Conservation (phyloP, 2,113 vertebrate species). For the Jacana jacana region DNA sequence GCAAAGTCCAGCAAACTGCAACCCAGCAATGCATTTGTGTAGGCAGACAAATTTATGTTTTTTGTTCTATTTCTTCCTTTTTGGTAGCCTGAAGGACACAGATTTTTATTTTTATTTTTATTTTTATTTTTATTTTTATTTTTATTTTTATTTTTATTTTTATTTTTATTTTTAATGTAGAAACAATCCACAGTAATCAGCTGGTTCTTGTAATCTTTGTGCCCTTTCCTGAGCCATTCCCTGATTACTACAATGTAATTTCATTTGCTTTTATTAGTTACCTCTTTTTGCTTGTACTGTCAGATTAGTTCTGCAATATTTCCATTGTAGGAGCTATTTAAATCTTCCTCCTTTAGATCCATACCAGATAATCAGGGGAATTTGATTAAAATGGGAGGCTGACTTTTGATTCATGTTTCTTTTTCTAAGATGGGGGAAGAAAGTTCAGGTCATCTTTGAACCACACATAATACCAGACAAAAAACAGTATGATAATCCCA, state of each 20-base stretch:
- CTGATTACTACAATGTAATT: slow-evolving; percentile 31
- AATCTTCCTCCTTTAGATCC: slow-evolving; percentile 1
- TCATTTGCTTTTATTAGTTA: slow-evolving; percentile 58
- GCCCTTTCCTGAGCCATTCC: not conserved
- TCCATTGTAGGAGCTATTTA: slow-evolving; percentile 3
- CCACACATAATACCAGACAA: not conserved
- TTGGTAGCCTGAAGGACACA: not conserved
- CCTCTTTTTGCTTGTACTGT: slow-evolving; percentile 22
- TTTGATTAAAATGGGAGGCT: slow-evolving; percentile 15
- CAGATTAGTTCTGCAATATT: slow-evolving; percentile 58
- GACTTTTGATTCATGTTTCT: slow-evolving; percentile 8
- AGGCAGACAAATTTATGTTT: not conserved
- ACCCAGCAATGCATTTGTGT: not conserved
- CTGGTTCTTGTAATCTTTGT: not conserved
- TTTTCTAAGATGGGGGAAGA: not conserved
- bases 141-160: no score
- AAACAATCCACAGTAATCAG: not conserved
- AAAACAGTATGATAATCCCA: not conserved
- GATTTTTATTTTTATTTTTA: not conserved
- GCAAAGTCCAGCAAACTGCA: not conserved
- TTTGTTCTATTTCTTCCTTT: not conserved
- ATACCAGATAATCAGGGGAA: not conserved
- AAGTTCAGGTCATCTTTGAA: slow-evolving; percentile 18
- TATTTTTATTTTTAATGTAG: slow-evolving; percentile 10
- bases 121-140: no score